Conservation (phyloP, 2,888 invertebrate species). For the Patella pellucida region DNA sequence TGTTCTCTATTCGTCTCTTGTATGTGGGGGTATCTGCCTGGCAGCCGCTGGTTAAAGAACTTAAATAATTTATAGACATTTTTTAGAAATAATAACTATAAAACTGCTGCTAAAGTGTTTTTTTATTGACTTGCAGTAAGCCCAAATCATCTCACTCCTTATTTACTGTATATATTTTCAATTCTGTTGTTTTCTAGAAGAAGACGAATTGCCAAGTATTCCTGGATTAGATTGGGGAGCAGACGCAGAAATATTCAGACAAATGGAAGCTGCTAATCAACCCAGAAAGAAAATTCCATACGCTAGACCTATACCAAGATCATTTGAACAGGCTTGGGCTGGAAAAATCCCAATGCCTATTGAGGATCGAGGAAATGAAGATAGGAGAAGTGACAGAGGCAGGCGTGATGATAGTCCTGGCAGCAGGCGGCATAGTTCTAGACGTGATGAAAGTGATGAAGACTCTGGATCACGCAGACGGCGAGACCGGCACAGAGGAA, state of each 20-base stretch:
- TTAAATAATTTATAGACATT: neutral
- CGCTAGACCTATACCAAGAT: conserved; percentile 94
- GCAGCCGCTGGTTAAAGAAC: too few species aligned
- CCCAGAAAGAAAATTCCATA: conserved; percentile 81
- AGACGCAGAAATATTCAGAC: conserved; percentile 47
- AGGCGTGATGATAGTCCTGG: conserved; percentile 17
- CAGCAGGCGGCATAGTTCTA: conserved; percentile 11
- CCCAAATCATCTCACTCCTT: too few species aligned
- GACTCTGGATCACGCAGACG: conserved; percentile 30
- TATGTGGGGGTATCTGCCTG: too few species aligned
- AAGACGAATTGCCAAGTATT: conserved; percentile 53
- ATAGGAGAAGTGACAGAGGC: conserved; percentile 23
- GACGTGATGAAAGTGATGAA: conserved; percentile 21
- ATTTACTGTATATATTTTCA: too few species aligned
- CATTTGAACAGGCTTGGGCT: conserved; percentile 98
- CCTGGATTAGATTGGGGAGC: conserved; percentile 65
- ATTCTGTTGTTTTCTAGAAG: conserved; percentile 21
- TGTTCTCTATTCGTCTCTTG: too few species aligned
- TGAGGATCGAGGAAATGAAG: conserved; percentile 25
- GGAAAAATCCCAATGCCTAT: conserved; percentile 55
- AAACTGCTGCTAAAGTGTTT: too few species aligned
- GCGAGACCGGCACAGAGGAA: conserved; percentile 27
- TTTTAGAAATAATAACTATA: neutral
- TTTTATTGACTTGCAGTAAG: too few species aligned
- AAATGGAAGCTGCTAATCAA: conserved; percentile 36